Base-by-base conservation (phyloP, 2,797 vertebrate species). In the Heteromormyrus szaboi region DNA sequence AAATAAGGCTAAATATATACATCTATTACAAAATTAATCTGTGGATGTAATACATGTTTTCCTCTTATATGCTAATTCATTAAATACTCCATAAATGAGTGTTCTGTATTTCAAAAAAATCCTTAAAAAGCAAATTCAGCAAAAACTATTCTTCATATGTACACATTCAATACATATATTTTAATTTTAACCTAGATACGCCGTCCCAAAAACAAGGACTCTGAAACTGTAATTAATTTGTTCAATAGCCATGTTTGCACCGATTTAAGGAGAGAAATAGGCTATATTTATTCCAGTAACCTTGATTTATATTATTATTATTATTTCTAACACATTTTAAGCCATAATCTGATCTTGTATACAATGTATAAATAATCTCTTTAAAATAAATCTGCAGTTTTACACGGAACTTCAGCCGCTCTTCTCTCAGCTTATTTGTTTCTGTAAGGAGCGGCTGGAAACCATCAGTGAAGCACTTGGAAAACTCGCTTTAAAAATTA, bases 11-110 rank as follows among this genome's bases (percentile, higher is more conserved):
- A 85, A 85, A 85, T 65, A 65, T 84, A 84, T 85, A 65, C 93
- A 94, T 95, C 94, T 94, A 94, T 94, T 94, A 93, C 94, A 93
- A 94, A 95, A 94, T 93, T 94, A 94, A 91, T 94, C 94, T 95
- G 93, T 94, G 92, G 93, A 95, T 95, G 88, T 85, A 89, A 85
- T 59, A 41, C 88, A 48, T 93, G 93, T 93, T 93, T 93, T 91
- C 87, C 93, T 91, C 92, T 44, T 91, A 92, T 92, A 93, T 93
- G 93, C 93, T 94, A 94, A 96, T 95, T 95, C 94, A 92, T 93
- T 94, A 94, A 95, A 95, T 93, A 93, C 93, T 94, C 93, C 92
- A 94, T 92, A 93, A 95, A 93, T 93, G 93, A 91, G 90, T 87
- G 89, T 88, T 92, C 93, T 91, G 89, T 89, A 89, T 87, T 91